These are phyloP conservation scores for Stomatorhinus walkeri DNA, from an alignment of 2,797 vertebrate genomes.

Conservation along the genomic window DNA sequence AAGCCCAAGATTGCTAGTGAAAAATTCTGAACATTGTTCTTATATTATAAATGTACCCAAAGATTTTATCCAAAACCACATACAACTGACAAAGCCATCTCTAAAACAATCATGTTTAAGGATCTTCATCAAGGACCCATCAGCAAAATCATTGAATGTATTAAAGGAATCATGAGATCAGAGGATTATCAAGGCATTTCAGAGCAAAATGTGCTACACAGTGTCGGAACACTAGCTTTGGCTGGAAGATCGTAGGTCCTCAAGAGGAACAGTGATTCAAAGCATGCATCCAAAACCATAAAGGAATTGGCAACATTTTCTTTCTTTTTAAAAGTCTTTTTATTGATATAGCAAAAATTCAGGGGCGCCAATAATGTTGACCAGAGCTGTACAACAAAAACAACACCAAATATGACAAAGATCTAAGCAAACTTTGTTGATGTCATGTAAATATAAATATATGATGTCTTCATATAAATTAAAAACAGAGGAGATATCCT, in stretches of 20 bases:
- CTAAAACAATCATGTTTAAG: not conserved
- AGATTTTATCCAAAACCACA: not conserved
- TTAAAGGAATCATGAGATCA: not conserved
- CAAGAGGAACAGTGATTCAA: not conserved
- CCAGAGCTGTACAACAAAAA: not conserved
- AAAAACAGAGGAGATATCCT: not conserved
- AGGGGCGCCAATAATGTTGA: not conserved
- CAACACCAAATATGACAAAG: not conserved
- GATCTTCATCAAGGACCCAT: not conserved
- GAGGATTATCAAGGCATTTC: not conserved
- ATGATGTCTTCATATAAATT: not conserved
- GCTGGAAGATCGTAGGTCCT: not conserved
- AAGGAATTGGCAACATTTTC: not conserved
- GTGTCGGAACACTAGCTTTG: not conserved
- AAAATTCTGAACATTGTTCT: not conserved
- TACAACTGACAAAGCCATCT: not conserved
- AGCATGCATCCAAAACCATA: not conserved
- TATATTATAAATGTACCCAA: not conserved
- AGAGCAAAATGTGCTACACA: not conserved
- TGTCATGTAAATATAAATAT: not conserved
- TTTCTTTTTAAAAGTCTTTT: not conserved
- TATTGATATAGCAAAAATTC: not conserved
- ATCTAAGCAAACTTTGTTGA: not conserved
- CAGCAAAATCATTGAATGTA: not conserved
- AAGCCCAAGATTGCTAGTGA: not conserved